Evolutionary conservation across 2,797 vertebrate species (phyloP).

Genomic region (Pseudochirops corinnae): DNA sequence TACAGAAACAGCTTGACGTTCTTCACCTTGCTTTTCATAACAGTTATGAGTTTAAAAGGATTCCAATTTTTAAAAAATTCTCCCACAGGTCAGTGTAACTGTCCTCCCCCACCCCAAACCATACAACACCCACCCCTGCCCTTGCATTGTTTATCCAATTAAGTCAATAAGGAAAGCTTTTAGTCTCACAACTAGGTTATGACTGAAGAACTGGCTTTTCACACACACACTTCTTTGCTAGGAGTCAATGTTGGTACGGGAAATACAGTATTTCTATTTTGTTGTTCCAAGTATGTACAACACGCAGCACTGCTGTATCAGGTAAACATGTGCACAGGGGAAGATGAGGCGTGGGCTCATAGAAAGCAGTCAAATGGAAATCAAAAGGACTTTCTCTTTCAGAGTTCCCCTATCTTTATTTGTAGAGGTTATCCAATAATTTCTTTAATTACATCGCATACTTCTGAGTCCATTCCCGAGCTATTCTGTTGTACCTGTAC

Average conservation of each 20-base stretch:
- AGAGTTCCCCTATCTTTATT: slow-evolving; percentile 97
- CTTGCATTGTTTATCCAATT: slow-evolving; percentile 83
- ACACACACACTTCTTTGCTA: slow-evolving; percentile 91
- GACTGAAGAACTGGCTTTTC: slow-evolving; percentile 88
- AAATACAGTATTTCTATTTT: slow-evolving; percentile 89
- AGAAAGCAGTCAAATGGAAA: slow-evolving; percentile 99
- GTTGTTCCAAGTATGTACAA: slow-evolving; percentile 96
- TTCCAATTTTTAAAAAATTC: slow-evolving; percentile 89
- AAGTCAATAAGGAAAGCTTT: slow-evolving; percentile 91
- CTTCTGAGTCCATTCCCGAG: slow-evolving; percentile 99
- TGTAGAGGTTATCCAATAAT: slow-evolving; percentile 95
- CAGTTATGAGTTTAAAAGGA: slow-evolving; percentile 92
- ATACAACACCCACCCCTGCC: slow-evolving; percentile 59
- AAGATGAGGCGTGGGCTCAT: slow-evolving; percentile 97
- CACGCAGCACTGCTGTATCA: slow-evolving; percentile 91
- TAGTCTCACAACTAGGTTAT: slow-evolving; percentile 90
- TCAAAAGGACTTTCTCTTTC: slow-evolving; percentile 97
- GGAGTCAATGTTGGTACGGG: slow-evolving; percentile 89
- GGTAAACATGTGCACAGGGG: slow-evolving; percentile 94
- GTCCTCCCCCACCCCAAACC: slow-evolving; percentile 73
- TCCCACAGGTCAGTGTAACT: slow-evolving; percentile 76
- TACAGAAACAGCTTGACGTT: slow-evolving; percentile 90
- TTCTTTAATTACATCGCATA: slow-evolving; percentile 99
- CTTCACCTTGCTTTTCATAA: slow-evolving; percentile 87
- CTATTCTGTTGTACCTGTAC: slow-evolving; percentile 99